Conservation (phyloP, 2,797 vertebrate species). For the Emys orbicularis region DNA sequence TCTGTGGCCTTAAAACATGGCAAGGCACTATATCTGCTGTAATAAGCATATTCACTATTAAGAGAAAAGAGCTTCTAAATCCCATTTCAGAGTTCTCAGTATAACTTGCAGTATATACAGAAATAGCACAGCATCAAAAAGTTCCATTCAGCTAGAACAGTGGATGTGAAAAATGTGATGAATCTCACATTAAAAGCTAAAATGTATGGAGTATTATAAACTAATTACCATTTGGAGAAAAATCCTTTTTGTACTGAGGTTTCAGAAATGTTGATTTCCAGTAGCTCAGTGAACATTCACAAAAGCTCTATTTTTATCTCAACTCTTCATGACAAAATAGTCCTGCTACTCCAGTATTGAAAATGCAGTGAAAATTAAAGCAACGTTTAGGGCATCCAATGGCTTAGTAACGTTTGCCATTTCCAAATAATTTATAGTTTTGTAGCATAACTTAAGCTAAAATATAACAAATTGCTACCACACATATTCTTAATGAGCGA, state of each 20-base stretch:
- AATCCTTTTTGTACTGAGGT: rapidly evolving
- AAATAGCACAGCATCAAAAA: neutral
- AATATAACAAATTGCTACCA: neutral
- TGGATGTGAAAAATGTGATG: neutral
- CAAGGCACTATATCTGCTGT: neutral
- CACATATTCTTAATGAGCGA: neutral
- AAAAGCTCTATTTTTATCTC: neutral
- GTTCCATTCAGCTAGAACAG: rapidly evolving
- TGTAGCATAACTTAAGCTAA: neutral
- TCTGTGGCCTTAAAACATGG: neutral
- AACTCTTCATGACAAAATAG: neutral
- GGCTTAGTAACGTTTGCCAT: neutral
- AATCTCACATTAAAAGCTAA: neutral
- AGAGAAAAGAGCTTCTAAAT: neutral
- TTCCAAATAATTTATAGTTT: neutral
- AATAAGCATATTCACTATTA: neutral
- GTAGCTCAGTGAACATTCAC: neutral
- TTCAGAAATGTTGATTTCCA: neutral
- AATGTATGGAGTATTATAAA: neutral
- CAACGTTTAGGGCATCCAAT: rapidly evolving
- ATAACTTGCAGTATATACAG: neutral
- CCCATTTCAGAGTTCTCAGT: neutral
- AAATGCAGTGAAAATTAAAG: neutral
- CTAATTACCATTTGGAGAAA: neutral
- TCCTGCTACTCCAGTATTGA: neutral